Percentiles rank a stretch among this genome's conserved stretches.
Evolutionary conservation across 1,140 invertebrate species (phyloP).

Genomic region (Lysiphlebus fabarum): DNA sequence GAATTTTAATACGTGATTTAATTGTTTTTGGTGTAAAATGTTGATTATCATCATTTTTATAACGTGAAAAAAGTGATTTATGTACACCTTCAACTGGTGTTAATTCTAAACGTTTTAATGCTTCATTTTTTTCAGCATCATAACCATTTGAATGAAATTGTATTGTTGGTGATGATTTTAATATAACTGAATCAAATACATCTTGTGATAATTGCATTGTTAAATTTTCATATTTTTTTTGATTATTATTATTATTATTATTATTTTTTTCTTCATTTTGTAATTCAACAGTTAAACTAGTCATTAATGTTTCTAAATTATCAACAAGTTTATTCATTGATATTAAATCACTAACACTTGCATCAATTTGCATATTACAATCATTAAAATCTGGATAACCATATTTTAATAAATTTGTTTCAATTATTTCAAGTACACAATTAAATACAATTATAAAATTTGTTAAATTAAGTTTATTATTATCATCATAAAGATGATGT

Average conservation of each 20-base stretch:
- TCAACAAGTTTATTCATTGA: constrained; percentile 2
- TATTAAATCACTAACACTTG: neutral
- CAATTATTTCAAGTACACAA: too few relatives aligned
- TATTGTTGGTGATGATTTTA: constrained; percentile 40
- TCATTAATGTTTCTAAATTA: too few relatives aligned
- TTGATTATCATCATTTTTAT: constrained; percentile 24
- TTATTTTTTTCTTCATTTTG: too few relatives aligned
- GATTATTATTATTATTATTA: too few relatives aligned
- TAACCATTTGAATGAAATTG: constrained; percentile 5
- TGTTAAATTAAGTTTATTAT: constrained; percentile 3
- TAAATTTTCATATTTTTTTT: neutral
- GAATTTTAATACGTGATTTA: constrained; percentile 27
- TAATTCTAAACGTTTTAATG: constrained; percentile 33
- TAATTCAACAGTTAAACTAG: too few relatives aligned
- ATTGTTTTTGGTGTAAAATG: constrained; percentile 12
- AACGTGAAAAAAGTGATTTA: constrained; percentile 39
- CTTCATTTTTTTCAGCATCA: constrained; percentile 29
- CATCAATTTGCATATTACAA: constrained; percentile 4
- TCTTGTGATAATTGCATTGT: constrained; percentile 1
- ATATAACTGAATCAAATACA: constrained; percentile 29
- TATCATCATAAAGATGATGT: neutral
- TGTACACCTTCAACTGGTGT: constrained; percentile 41
- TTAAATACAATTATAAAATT: neutral
- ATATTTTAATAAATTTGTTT: too few relatives aligned
- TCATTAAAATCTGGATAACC: neutral